Conservation (phyloP, 2,113 vertebrate species). For the Toxotes jaculatrix region DNA sequence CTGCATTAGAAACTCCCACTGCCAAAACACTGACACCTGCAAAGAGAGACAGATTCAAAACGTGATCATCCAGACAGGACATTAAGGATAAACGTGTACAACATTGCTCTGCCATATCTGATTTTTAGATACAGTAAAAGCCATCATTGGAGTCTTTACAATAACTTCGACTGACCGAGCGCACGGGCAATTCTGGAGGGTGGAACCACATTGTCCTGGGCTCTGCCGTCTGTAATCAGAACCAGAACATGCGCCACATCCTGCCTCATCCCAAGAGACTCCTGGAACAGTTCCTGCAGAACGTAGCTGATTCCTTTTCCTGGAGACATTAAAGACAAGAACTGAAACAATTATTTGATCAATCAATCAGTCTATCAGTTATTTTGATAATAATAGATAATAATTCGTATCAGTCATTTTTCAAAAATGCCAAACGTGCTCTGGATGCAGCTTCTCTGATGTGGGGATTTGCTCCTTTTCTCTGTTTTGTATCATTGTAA, state of each 20-base stretch:
- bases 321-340: conserved; percentile 51
- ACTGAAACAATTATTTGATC: not conserved
- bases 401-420: not conserved
- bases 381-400: not conserved
- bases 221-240: conserved; percentile 90
- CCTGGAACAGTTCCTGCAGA: conserved; percentile 88
- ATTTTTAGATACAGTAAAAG: not conserved
- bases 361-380: not conserved
- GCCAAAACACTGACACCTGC: conserved; percentile 88
- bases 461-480: not conserved
- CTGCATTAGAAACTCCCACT: conserved; percentile 88
- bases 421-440: not conserved
- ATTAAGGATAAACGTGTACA: too few relatives aligned
- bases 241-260: conserved; percentile 85
- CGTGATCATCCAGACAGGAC: not conserved
- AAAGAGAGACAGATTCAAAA: conserved; percentile 18
- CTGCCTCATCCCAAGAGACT: conserved; percentile 89
- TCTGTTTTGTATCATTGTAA: not conserved
- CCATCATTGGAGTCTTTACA: not conserved
- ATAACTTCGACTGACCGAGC: conserved; percentile 80
- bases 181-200: conserved; percentile 87
- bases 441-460: not conserved
- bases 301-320: conserved; percentile 88
- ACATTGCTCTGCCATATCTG: not conserved
- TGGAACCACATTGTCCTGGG: conserved; percentile 88